A percentile compares a stretch with the other conserved stretches of the same genome.
Evolutionary conservation across 2,888 invertebrate species (phyloP).

Genomic region (Chydorus sphaericus): DNA sequence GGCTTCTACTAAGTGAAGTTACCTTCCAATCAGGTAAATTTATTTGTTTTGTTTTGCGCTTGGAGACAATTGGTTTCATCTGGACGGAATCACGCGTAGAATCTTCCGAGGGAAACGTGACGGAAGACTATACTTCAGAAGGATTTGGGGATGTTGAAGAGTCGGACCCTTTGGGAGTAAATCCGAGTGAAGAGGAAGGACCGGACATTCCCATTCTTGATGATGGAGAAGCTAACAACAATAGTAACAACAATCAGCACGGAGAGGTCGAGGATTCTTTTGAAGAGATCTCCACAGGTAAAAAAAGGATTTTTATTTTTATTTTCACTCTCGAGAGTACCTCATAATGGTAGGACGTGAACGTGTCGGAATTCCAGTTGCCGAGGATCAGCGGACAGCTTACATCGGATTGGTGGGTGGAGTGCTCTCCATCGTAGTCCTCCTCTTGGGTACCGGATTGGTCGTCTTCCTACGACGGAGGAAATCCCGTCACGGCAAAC

Average conservation of each 20-base stretch:
- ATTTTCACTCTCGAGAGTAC: too few relatives aligned
- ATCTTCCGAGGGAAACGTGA: neutral
- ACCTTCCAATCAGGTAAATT: conserved; percentile 34
- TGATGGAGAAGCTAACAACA: neutral
- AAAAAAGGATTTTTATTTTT: too few relatives aligned
- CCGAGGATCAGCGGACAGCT: conserved; percentile 22
- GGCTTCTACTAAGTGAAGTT: conserved; percentile 41
- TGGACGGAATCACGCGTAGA: neutral
- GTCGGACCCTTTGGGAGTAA: neutral
- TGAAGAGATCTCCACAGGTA: neutral
- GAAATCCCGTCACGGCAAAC: conserved; percentile 9
- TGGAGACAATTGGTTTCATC: neutral
- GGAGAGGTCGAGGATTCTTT: neutral
- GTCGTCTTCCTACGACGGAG: conserved; percentile 44
- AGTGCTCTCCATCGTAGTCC: conserved; percentile 46
- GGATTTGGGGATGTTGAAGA: neutral
- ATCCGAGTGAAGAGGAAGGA: neutral
- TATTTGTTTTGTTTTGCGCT: neutral
- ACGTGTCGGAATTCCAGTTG: neutral
- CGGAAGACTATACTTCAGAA: neutral
- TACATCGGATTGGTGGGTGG: conserved; percentile 51
- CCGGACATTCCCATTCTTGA: conserved; percentile 1
- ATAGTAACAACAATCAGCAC: too few relatives aligned
- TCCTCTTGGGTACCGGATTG: conserved; percentile 46
- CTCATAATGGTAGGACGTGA: too few relatives aligned